A percentile compares a stretch with the other conserved stretches of the same genome.
Evolutionary conservation across 53 echinoderm and acorn worm species (phyloP).

Genomic region (Hippasteria phrygiana): DNA sequence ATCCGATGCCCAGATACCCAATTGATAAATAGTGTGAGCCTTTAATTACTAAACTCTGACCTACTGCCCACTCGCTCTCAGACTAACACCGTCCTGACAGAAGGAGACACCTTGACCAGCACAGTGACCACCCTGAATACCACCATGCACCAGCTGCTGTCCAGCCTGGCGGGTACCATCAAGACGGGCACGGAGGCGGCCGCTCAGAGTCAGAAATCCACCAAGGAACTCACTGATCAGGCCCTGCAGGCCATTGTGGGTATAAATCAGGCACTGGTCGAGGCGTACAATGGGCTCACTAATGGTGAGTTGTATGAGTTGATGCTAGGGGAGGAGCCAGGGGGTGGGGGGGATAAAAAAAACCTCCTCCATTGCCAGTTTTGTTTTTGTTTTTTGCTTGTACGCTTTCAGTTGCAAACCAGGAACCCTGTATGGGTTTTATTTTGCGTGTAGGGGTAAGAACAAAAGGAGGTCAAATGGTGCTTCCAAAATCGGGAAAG

Average conservation of each 20-base stretch:
- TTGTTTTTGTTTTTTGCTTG: too few relatives aligned
- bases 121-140: slow-evolving; percentile 68
- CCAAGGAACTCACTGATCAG: slow-evolving; percentile 43
- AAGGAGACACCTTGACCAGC: slow-evolving; percentile 63
- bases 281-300: slow-evolving; percentile 67
- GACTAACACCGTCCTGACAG: slow-evolving; percentile 65
- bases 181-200: slow-evolving; percentile 42
- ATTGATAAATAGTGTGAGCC: too few relatives aligned
- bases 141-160: slow-evolving; percentile 72
- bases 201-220: slow-evolving; percentile 6
- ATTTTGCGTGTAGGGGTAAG: too few relatives aligned
- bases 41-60: too few relatives aligned
- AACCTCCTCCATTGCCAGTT: neutral
- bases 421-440: too few relatives aligned
- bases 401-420: too few relatives aligned
- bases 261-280: slow-evolving; percentile 39
- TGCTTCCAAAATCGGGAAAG: neutral
- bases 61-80: neutral
- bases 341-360: neutral
- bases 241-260: slow-evolving; percentile 29
- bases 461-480: too few relatives aligned
- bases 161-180: slow-evolving; percentile 66
- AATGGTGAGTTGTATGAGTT: slow-evolving; percentile 52
- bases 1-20: too few relatives aligned
- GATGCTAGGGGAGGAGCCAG: neutral